phyloP scores from a whole-genome alignment of 2,888 invertebrate species.

The Hydraecia micacea region DNA sequence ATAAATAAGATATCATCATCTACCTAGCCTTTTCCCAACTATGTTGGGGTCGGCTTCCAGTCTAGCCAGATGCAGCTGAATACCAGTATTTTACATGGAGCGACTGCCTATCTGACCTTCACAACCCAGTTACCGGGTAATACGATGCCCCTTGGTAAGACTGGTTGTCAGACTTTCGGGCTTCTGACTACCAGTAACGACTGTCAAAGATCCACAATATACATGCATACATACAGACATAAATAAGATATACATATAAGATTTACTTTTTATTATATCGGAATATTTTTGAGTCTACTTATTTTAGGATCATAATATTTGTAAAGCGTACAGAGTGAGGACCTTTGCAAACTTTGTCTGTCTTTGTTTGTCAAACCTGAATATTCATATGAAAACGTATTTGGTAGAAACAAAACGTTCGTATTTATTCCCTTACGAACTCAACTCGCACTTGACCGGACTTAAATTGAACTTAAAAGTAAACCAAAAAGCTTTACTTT shows the following conservation, averaged over 20 bases:
- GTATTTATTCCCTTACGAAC: background rate
- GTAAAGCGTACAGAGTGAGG: background rate
- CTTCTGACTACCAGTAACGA: too few relatives aligned
- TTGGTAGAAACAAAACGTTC: background rate
- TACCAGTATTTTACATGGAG: too few relatives aligned
- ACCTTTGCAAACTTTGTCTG: background rate
- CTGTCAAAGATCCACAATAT: too few relatives aligned
- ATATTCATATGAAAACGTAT: background rate
- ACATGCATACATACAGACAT: too few relatives aligned
- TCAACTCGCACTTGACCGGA: conserved; percentile 46
- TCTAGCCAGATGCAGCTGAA: too few relatives aligned
- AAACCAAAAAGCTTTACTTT: conserved; percentile 45
- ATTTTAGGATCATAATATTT: background rate
- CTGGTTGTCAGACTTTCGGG: too few relatives aligned
- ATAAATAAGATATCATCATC: background rate
- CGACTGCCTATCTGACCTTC: too few relatives aligned
- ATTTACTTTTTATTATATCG: background rate
- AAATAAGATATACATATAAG: too few relatives aligned
- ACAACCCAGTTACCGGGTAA: too few relatives aligned
- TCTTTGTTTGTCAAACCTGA: background rate
- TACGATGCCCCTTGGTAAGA: too few relatives aligned
- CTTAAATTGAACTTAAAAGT: conserved; percentile 37
- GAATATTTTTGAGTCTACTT: background rate
- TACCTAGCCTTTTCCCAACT: too few relatives aligned
- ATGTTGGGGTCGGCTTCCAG: too few relatives aligned